A percentile compares a stretch with the other conserved stretches of the same genome.
Conservation (phyloP, 2,888 invertebrate genomes). For the Eupithecia vulgata region DNA sequence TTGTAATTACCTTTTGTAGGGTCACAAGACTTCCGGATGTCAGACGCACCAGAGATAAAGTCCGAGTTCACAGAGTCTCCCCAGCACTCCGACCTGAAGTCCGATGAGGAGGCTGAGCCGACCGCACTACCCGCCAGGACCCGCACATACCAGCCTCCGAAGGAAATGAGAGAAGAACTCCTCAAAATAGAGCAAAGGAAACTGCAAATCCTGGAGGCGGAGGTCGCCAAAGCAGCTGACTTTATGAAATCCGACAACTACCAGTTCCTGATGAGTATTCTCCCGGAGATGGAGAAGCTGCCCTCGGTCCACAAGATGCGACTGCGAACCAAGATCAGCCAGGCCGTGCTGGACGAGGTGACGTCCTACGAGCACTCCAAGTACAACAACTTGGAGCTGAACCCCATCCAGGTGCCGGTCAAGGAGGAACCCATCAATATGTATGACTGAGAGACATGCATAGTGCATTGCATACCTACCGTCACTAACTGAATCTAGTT, state of each 20-base stretch:
- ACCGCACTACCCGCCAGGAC: conserved; percentile 7
- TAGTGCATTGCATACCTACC: no score
- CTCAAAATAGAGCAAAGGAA: conserved; percentile 45
- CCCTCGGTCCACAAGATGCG: conserved; percentile 41
- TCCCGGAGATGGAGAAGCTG: conserved; percentile 44
- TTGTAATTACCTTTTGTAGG: conserved; percentile 8
- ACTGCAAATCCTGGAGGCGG: conserved; percentile 42
- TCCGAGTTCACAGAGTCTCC: conserved; percentile 20
- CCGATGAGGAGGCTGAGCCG: conserved; percentile 25
- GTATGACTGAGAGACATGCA: conserved; percentile 33
- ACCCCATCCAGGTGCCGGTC: conserved; percentile 23
- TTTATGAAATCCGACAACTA: conserved; percentile 42
- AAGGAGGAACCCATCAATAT: conserved; percentile 42
- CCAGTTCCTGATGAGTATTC: conserved; percentile 43
- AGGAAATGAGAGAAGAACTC: conserved; percentile 37
- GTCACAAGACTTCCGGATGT: conserved; percentile 26
- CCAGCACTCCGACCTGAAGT: conserved; percentile 15
- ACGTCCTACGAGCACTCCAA: conserved; percentile 26
- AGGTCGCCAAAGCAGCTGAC: conserved; percentile 32
- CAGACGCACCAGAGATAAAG: conserved; percentile 15
- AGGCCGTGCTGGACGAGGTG: conserved; percentile 40
- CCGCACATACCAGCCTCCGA: conserved; percentile 17
- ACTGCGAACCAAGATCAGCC: conserved; percentile 39
- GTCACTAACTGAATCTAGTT: background rate
- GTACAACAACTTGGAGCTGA: conserved; percentile 22